Evolutionary conservation across 1,140 invertebrate species (phyloP), one percentile per base, ranked within the genome.

Genomic region (Anagrus nilaparvatae): DNA sequence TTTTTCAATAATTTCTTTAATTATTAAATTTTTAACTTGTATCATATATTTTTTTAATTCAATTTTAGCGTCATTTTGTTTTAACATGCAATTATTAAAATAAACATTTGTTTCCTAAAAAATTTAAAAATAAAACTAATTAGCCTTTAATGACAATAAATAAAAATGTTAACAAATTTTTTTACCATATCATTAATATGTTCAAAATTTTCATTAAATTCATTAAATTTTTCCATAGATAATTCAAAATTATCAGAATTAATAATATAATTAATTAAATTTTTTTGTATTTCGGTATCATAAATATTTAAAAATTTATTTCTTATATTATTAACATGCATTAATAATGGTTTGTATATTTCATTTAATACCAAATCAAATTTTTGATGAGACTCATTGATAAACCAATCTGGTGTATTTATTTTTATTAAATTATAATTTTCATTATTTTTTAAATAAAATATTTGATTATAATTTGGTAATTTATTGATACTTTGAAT

Each of bases 151-250:
- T 7, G 24, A 25, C 24, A 25, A 25, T 25, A 8, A 29, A 4
- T 19, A 19, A 19, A 27, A 27, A 35, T 30, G 16, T 25, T 13
- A 27, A 31, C 16, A 4, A 23, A 27, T 41, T 39, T 29, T 20
- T 16, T 44, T 30, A 76, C 66, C 44, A 76, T 69, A 8, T 70
- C 70, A 14, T 69, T 71, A 25, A 81, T 70, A 52, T 74, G 70
- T 21, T 70, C 66, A 48, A 77, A 70, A 20, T 74, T 75, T 6
- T 53, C 54, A 54, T 76, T 74, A 45, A 77, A 80, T 45, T 71
- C 69, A 45, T 70, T 61, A 27, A 81, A 75, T 57, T 77, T 74
- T 18, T 68, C 63, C 24, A 71, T 69, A 31, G 70, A 72, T 28
- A 68, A 68, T 42, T 77, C 71, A 54, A 79, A 79, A 40, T 46